Conservation (phyloP, 1,140 invertebrate genomes). For the Helicoverpa armigera region DNA sequence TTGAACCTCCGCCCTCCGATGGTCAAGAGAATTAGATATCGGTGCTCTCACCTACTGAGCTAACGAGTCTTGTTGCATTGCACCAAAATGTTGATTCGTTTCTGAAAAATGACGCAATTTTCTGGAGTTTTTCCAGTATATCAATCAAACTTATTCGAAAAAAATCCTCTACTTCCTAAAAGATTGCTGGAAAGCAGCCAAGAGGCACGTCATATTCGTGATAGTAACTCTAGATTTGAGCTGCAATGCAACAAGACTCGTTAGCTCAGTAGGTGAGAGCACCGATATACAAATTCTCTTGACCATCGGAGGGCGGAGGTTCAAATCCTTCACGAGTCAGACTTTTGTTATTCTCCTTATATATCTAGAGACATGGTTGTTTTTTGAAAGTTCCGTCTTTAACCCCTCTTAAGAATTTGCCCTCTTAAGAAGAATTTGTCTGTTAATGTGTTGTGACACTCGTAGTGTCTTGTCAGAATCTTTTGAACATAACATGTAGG, state of each 20-base stretch:
- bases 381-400: too few relatives aligned
- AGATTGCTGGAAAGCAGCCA: background rate
- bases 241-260: background rate
- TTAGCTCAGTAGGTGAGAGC: background rate
- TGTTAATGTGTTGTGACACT: too few relatives aligned
- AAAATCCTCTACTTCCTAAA: background rate
- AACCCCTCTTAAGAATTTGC: too few relatives aligned
- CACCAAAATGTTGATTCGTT: background rate
- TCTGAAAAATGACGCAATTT: background rate
- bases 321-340: slow-evolving; percentile 16
- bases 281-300: slow-evolving; percentile 9
- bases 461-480: too few relatives aligned
- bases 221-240: background rate
- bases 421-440: background rate
- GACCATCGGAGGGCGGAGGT: background rate
- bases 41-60: slow-evolving; percentile 20
- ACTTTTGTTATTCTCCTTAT: background rate
- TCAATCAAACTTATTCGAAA: background rate
- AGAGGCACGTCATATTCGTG: background rate
- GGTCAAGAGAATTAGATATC: slow-evolving; percentile 10
- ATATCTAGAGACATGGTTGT: too few relatives aligned
- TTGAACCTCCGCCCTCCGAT: slow-evolving; percentile 19
- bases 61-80: background rate
- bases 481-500: too few relatives aligned
- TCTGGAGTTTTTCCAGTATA: background rate